Percentiles rank a stretch among this genome's conserved stretches.
These are phyloP conservation scores for Hylia prasina DNA, from an alignment of 2,113 vertebrate genomes.

Conservation along the genomic window DNA sequence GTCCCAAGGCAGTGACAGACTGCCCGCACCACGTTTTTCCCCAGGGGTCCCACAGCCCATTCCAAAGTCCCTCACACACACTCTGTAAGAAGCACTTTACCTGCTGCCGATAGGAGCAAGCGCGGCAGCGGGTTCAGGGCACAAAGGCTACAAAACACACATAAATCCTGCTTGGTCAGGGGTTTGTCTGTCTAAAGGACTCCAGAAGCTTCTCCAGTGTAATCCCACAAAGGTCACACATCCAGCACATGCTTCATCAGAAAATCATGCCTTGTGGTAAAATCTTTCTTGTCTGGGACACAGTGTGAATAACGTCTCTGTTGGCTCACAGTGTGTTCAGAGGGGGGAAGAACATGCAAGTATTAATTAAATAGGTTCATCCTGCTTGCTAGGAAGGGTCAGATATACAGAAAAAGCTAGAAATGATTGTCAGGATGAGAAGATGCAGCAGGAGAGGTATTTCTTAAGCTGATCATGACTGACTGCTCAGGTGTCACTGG, in stretches of 20 bases:
- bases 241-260: conserved; percentile 8
- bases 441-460: neutral
- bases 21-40: neutral
- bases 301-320: neutral
- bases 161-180: neutral
- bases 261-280: conserved; percentile 20
- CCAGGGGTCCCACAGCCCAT: neutral
- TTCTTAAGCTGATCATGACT: neutral
- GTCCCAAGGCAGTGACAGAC: neutral
- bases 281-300: conserved; percentile 10
- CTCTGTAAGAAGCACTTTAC: neutral
- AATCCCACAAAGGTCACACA: neutral
- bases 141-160: neutral
- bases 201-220: conserved; percentile 23
- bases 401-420: neutral
- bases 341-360: neutral
- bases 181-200: neutral
- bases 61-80: neutral
- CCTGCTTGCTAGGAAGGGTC: neutral
- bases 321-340: neutral
- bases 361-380: neutral
- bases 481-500: neutral
- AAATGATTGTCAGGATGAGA: neutral
- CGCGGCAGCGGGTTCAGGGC: accelerated
- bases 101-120: neutral